Evolutionary conservation across 1,140 invertebrate genomes (phyloP), one percentile per base, ranked within the genome.

Genomic region (Plectrocnemia conspersa): DNA sequence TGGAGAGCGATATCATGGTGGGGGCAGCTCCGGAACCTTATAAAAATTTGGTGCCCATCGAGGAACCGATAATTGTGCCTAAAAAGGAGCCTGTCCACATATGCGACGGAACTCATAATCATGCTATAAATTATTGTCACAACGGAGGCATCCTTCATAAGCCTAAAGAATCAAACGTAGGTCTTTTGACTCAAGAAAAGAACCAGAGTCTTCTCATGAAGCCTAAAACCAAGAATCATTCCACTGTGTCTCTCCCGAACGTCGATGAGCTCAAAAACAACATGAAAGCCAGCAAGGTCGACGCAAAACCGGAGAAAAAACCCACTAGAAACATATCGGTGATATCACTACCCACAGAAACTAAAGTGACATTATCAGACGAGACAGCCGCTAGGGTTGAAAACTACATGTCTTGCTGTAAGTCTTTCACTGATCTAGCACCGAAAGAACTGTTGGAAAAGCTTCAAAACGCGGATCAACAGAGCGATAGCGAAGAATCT

Each of bases 211-310:
- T 54, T 38, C 58, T 59, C 18, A n/a, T n/a, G n/a, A n/a, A n/a
- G n/a, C n/a, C n/a, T n/a, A 67, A 69, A 64, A 59, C 64, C 16
- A 74, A 74, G 63, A 72, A 70, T 62, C 64, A 59, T 49, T 74
- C 70, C 45, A 74, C 70, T 13, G 66, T 69, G 54, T 75, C 73
- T 41, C 61, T 76, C 41, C 73, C 73, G 44, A 73, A 74, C 66
- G 72, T 72, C 62, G 66, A 67, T 60, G 68, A 75, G 59, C 64
- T 72, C 19, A 42, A 50, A 23, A 22, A 58, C 48, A 9, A 23
- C n/a, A 35, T 38, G 16, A 50, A 55, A 40, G 46, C 54, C 2
- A 29, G 54, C 24, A 53, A 11, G 3, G 33, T 13, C 22, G 45
- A 48, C 48, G 19, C 22, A 15, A 58, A 25, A 38, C 44, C 54